phyloP scores from a whole-genome alignment of 2,797 vertebrate genomes.

The Numenius phaeopus region DNA sequence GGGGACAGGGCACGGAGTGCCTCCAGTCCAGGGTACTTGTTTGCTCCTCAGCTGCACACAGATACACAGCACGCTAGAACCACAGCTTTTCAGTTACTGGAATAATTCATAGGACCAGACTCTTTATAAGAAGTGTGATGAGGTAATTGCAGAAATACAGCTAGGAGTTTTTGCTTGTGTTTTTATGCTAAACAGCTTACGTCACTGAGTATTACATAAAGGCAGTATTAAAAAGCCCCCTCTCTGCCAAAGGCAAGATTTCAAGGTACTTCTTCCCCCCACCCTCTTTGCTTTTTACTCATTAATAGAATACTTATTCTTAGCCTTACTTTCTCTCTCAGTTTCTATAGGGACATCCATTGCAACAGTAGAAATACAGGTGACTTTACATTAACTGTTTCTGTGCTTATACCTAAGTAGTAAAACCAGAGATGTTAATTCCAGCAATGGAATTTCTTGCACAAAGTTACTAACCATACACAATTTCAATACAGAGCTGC shows the following conservation, averaged over 20 bases:
- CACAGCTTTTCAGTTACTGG: not conserved
- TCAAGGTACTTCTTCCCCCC: not conserved
- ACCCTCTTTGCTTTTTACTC: not conserved
- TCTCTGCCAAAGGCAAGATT: not conserved
- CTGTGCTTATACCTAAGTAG: not conserved
- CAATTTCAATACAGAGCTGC: not conserved
- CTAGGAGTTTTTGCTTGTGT: conserved; percentile 25
- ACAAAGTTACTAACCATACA: not conserved
- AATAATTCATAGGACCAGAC: not conserved
- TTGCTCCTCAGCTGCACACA: fast-evolving
- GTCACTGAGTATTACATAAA: not conserved
- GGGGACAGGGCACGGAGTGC: not conserved
- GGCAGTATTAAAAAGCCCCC: not conserved
- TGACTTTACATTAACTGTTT: not conserved
- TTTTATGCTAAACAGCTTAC: not conserved
- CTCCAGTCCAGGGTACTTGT: fast-evolving
- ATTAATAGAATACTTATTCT: not conserved
- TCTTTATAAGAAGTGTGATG: conserved; percentile 19
- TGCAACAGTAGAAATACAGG: not conserved
- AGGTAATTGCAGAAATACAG: not conserved
- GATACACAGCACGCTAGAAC: fast-evolving
- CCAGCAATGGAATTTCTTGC: not conserved
- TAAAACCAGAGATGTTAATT: not conserved
- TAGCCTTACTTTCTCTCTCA: not conserved
- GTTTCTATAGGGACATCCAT: not conserved